Base-by-base conservation (phyloP, 1,140 invertebrate genomes). In the Asobara japonica region DNA sequence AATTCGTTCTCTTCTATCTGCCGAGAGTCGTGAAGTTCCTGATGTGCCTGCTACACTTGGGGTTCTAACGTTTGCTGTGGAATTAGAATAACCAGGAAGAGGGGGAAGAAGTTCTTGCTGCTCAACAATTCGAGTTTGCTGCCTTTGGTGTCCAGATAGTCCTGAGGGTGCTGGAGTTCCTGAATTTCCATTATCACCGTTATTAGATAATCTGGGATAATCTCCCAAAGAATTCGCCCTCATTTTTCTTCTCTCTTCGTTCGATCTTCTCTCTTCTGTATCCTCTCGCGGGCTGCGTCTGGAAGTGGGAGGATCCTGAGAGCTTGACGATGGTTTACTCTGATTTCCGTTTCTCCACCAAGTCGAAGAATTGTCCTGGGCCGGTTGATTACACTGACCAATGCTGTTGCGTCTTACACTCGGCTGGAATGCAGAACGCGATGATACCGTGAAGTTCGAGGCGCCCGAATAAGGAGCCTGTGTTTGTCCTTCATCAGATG, bases 361-460 rank as follows among this genome's bases (percentile, higher is more conserved):
- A 56, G 18, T 18, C 8, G 16, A 7, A 22, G 18, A 56, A 0
- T 6, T 56, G 11, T 25, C 22, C 22, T 20, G 45, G 1, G 51
- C 0, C 4, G 6, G 22, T 25, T 0, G 13, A 27, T 27, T 56
- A 8, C 51, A 10, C 10, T 25, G 22, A 6, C 11, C 51, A 10
- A 64, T n/a, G 3, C 62, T 22, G 30, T 72, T 61, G 7, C 79
- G 69, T 11, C 77, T 74, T 16, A 79, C 73, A 36, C 78, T 82
- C 2, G 81, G 83, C 45, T 87, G 82, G 75, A 86, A 87, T 0
- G 85, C 86, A 2, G 85, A 86, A 10, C 80, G 80, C 20, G 78
- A 84, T 2, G 84, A 86, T 8, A 85, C 79, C 11, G 82, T 85
- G 20, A 87, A 87, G 20, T 79, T 80, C 6, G 80, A 79, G 1